Conservation (phyloP, 2,888 invertebrate species). For the Pardosa pseudoannulata region DNA sequence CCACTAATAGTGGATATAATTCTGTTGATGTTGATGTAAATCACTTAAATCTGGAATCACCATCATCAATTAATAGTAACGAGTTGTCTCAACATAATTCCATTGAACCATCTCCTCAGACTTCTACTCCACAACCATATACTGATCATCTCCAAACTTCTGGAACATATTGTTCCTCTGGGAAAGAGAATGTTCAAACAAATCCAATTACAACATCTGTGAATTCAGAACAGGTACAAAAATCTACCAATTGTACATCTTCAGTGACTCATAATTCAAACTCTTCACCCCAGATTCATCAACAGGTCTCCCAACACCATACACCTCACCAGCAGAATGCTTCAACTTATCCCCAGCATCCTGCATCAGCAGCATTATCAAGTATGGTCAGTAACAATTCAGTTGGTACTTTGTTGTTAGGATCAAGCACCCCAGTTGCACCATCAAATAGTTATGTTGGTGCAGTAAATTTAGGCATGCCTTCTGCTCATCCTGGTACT, state of each 20-base stretch:
- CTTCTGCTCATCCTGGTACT: constrained; percentile 38
- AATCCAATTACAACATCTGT: constrained; percentile 60
- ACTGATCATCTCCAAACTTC: constrained; percentile 77
- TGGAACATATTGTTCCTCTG: constrained; percentile 50
- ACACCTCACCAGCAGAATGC: constrained; percentile 56
- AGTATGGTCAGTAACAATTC: constrained; percentile 63
- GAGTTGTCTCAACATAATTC: constrained; percentile 90
- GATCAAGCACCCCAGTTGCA: constrained; percentile 29
- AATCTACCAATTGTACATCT: constrained; percentile 28
- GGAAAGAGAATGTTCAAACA: constrained; percentile 28
- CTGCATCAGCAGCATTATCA: constrained; percentile 66
- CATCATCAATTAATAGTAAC: constrained; percentile 88
- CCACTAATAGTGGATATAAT: constrained; percentile 83
- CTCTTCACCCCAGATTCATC: constrained; percentile 43
- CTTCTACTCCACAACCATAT: constrained; percentile 75
- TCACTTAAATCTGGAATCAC: constrained; percentile 90
- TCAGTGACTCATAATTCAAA: constrained; percentile 6
- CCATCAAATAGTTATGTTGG: constrained; percentile 48
- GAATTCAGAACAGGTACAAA: background rate
- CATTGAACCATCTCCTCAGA: constrained; percentile 80
- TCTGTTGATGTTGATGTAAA: constrained; percentile 89
- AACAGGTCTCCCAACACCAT: constrained; percentile 72
- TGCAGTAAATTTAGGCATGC: constrained; percentile 64
- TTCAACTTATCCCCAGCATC: constrained; percentile 36
- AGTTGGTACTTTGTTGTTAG: constrained; percentile 43